Base-by-base conservation (phyloP, 2,113 vertebrate genomes). In the Chinchilla lanigera region DNA sequence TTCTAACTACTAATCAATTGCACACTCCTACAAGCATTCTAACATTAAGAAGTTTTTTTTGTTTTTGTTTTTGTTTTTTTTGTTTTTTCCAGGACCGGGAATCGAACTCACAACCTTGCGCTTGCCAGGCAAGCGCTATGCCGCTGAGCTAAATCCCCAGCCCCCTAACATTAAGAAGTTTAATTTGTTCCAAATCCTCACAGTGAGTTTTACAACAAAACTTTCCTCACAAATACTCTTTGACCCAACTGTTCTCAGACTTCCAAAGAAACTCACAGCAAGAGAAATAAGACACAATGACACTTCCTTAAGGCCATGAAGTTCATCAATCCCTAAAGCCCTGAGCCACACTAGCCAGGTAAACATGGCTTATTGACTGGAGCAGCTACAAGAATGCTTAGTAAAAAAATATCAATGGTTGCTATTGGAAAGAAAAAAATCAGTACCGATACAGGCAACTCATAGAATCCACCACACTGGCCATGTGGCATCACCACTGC, bases 201-300 rank as follows among this genome's bases (percentile, higher is more conserved):
- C 3, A 92, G 65, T 73, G 89, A 84, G 22, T 69, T 88, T 88
- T 67, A 73, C 54, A 89, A 89, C 30, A 84, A 87, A 97, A 61
- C 28, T 60, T 87, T 89, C 44, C 86, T 84, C 41, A 86, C 30
- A 71, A 38, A 69, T 77, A n/a, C 44, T 95, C 88, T 94, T 82
- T 92, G 44, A 30, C 11, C 30, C 33, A 95, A 93, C 89, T 73
- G 38, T 96, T 89, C 67, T n/a, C 60, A 92, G 65, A 80, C 47
- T 14, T 38, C 19, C 30, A 38, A 94, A 86, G 50, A 96, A 96
- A 77, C 44, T 41, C 56, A 89, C 11, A 93, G 17, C 50, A 65
- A 82, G 24, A 90, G 4, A 93, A 94, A 92, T 69, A 88, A 96
- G 13, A 2, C 47, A 86, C 60, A 10, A 28, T 91, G 56, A 94